A percentile compares a stretch with the other conserved stretches of the same genome.
Conservation (phyloP, 2,888 invertebrate species). For the Ophion costatus region DNA sequence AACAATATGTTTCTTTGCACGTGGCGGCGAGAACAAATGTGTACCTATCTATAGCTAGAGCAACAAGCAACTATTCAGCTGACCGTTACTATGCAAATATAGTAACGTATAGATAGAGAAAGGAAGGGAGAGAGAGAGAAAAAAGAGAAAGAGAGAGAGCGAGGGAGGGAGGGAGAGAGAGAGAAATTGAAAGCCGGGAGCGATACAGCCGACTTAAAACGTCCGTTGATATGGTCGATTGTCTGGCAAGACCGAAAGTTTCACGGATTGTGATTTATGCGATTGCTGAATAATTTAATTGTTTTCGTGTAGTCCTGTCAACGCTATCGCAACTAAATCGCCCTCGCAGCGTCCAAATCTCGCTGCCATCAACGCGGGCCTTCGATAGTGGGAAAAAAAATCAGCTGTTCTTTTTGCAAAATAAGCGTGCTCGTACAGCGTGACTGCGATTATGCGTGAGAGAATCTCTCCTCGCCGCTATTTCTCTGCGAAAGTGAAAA, state of each 20-base stretch:
- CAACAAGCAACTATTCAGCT: conserved; percentile 60
- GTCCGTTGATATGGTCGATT: conserved; percentile 56
- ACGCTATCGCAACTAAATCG: conserved; percentile 50
- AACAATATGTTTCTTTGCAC: conserved; percentile 57
- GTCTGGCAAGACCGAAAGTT: conserved; percentile 58
- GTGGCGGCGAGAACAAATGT: conserved; percentile 41
- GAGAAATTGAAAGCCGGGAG: conserved; percentile 41
- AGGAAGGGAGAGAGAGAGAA: conserved; percentile 15
- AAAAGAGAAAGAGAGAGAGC: conserved; percentile 20
- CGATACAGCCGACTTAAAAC: conserved; percentile 50
- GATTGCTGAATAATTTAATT: conserved; percentile 62
- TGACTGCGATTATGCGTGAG: neutral
- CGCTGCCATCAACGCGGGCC: conserved; percentile 17
- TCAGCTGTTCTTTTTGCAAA: neutral
- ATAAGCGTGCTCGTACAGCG: conserved; percentile 8
- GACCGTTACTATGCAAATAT: conserved; percentile 65
- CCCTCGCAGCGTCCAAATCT: neutral
- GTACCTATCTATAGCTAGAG: conserved; percentile 35
- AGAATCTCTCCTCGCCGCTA: neutral
- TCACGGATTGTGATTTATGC: conserved; percentile 58
- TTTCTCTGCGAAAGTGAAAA: neutral
- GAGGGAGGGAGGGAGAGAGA: conserved; percentile 15
- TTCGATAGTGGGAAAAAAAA: conserved; percentile 10
- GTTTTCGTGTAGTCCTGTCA: conserved; percentile 58
- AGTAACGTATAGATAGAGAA: conserved; percentile 22